These are phyloP conservation scores for Autographa pulchrina DNA, from an alignment of 2,888 invertebrate genomes.

Conservation along the genomic window DNA sequence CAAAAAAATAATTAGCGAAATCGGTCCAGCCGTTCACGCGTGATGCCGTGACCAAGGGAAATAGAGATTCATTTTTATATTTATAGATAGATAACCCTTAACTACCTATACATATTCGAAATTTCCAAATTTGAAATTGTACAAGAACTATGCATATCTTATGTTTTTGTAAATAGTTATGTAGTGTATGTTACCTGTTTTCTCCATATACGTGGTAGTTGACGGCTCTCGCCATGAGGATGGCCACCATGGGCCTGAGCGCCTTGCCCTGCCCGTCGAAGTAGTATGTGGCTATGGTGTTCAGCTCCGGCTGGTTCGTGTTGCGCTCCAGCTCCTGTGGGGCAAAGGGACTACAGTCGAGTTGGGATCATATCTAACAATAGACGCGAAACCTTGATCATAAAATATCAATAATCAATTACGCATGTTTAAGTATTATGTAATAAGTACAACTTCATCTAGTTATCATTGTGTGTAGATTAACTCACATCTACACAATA, in stretches of 20 bases:
- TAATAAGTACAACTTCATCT: not conserved
- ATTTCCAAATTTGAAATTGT: too few species aligned
- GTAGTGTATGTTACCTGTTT: constrained; percentile 91
- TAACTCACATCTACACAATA: not conserved
- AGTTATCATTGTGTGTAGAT: not conserved
- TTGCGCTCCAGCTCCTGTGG: constrained; percentile 93
- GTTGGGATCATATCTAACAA: constrained; percentile 70
- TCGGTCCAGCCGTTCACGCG: too few species aligned
- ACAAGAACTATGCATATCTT: too few species aligned
- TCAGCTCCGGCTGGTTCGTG: constrained; percentile 95
- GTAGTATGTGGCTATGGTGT: constrained; percentile 98
- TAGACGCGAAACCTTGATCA: too few species aligned
- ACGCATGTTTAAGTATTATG: not conserved
- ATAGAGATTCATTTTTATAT: too few species aligned
- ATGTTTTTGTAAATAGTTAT: too few species aligned
- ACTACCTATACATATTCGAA: too few species aligned
- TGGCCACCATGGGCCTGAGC: constrained; percentile 97
- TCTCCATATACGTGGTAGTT: constrained; percentile 96
- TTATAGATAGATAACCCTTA: too few species aligned
- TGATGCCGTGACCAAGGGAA: too few species aligned
- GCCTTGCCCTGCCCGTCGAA: constrained; percentile 99
- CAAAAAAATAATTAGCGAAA: too few species aligned
- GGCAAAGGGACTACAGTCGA: constrained; percentile 75
- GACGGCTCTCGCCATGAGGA: constrained; percentile 98
- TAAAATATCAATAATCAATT: too few species aligned